Conservation (phyloP, 1,140 invertebrate species). For the Sycophila sp. region DNA sequence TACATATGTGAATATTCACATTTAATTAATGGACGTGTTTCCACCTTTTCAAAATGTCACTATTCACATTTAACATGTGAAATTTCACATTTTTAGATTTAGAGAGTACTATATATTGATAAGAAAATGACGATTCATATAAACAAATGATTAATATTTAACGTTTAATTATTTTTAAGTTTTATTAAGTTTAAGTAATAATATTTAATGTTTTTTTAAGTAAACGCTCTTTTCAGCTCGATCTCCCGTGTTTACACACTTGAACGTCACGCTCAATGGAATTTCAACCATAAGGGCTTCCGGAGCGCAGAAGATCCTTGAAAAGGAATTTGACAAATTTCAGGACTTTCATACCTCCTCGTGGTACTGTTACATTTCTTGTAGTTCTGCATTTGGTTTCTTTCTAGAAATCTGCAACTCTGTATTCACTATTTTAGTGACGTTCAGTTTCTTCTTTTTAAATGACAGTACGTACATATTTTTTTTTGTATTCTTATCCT, state of each 20-base stretch:
- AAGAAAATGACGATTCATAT: too few species aligned
- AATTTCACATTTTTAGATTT: not conserved
- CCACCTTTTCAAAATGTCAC: not conserved
- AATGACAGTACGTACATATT: constrained; percentile 29
- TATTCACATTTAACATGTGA: not conserved
- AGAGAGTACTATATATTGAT: too few species aligned
- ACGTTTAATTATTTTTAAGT: not conserved
- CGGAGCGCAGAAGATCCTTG: constrained; percentile 79
- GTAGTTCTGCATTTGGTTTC: constrained; percentile 75
- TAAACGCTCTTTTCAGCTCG: constrained; percentile 65
- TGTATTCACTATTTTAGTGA: constrained; percentile 70
- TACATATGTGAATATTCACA: too few species aligned
- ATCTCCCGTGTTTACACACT: constrained; percentile 87
- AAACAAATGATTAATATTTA: not conserved
- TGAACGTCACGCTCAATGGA: constrained; percentile 88
- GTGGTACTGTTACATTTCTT: constrained; percentile 75
- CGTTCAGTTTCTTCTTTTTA: constrained; percentile 68
- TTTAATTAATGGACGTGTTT: not conserved
- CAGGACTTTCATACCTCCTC: constrained; percentile 73
- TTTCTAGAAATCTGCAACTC: constrained; percentile 77
- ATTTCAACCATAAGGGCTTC: constrained; percentile 90
- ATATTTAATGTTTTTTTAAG: not conserved
- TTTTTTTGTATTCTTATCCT: not conserved
- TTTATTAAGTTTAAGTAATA: not conserved
- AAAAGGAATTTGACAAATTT: constrained; percentile 79